Percentiles rank a stretch among this genome's conserved stretches.
These are phyloP conservation scores for Luperina testacea DNA, from an alignment of 2,888 invertebrate species.

Conservation along the genomic window DNA sequence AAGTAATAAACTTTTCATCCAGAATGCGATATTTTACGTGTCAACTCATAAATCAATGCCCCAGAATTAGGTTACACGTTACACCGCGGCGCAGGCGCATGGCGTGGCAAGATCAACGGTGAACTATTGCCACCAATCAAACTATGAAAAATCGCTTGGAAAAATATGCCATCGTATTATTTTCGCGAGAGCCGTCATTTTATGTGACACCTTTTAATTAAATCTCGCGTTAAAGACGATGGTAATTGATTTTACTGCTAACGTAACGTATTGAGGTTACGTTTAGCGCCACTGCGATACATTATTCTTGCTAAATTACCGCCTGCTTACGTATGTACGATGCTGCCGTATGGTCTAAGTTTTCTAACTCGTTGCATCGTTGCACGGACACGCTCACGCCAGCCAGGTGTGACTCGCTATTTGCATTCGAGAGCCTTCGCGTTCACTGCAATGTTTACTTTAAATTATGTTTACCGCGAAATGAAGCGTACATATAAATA, in stretches of 20 bases:
- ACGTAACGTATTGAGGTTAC: slow-evolving; percentile 11
- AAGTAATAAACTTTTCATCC: slow-evolving; percentile 20
- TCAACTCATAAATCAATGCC: slow-evolving; percentile 30
- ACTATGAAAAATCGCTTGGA: slow-evolving; percentile 16
- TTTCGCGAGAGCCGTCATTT: slow-evolving; percentile 22
- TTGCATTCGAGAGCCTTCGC: slow-evolving; percentile 35
- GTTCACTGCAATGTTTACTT: slow-evolving; percentile 32
- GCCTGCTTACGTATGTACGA: slow-evolving; percentile 20
- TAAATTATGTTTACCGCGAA: slow-evolving; percentile 11
- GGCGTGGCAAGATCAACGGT: slow-evolving; percentile 53
- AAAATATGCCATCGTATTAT: slow-evolving; percentile 17
- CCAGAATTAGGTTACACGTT: slow-evolving; percentile 44
- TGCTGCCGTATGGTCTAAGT: background rate
- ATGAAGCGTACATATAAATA: slow-evolving; percentile 21
- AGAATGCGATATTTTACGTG: slow-evolving; percentile 33
- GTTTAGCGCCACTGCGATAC: slow-evolving; percentile 26
- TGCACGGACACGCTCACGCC: slow-evolving; percentile 27
- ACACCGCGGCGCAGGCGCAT: slow-evolving; percentile 6
- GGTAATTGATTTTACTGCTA: slow-evolving; percentile 15
- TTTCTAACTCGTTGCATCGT: slow-evolving; percentile 10
- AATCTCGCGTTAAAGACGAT: slow-evolving; percentile 15
- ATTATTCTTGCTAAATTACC: slow-evolving; percentile 15
- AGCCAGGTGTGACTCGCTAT: slow-evolving; percentile 40
- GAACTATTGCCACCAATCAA: slow-evolving; percentile 24
- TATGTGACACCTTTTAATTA: slow-evolving; percentile 13